Base-by-base conservation (phyloP, 1,140 invertebrate genomes). In the Geopemphigus sp. region DNA sequence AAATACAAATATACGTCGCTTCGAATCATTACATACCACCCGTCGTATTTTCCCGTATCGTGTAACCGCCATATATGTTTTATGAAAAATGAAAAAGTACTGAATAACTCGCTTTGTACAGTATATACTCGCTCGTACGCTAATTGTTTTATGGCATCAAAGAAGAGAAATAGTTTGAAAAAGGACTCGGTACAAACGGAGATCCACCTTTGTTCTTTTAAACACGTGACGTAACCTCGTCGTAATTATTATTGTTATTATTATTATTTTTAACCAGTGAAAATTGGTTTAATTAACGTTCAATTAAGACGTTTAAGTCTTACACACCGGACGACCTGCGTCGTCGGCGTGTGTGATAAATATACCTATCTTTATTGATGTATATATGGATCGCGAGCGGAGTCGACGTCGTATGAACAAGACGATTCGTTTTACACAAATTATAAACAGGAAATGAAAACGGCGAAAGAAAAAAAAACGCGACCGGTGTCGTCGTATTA, bases 231-330 rank as follows among this genome's bases (percentile, higher is more conserved):
- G 26, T 14, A n/a, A n/a, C 63, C 29, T 12, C 45, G 4, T 39
- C 3, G 19, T 64, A 32, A 61, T 64, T 68, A 68, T 8, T 24
- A 68, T 26, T 50, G 15, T 72, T 32, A 29, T 72, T 19, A 32
- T 24, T 26, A 72, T 12, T 54, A 12, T 29, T 54, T 10, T 70
- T 53, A 54, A 70, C 68, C 64, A n/a, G 47, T 19, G 24, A 19
- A 32, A 72, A 72, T 72, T 72, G 24, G 68, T 72, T 54, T 54
- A 72, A 72, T 72, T 72, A 54, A 29, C 68, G 24, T 54, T 54
- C 68, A 72, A 72, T 72, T 54, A 54, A 72, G 50, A 53, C 24
- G 26, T 54, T 72, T 72, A 53, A 4, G 6, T 17, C 6, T 68
- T 15, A 24, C 1, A 5, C 6, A 8, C 5, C 22, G n/a, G 5